Percentiles rank a stretch among this genome's conserved stretches.
These are phyloP conservation scores for Clarias batrachus DNA, from an alignment of 2,113 vertebrate genomes.

Conservation along the genomic window DNA sequence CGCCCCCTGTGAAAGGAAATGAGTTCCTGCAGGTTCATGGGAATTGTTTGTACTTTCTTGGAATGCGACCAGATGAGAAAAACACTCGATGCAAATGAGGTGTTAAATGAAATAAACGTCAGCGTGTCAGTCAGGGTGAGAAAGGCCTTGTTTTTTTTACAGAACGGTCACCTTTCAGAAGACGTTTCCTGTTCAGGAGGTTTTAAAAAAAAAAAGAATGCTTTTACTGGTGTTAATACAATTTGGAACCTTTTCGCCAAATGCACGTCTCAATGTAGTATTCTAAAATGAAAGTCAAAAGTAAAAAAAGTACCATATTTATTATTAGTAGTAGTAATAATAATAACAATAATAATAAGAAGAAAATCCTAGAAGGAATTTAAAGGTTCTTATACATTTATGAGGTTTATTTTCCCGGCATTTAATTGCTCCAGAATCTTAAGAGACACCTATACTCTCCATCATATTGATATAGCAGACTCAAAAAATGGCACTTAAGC, in stretches of 20 bases:
- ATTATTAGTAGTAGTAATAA: no score
- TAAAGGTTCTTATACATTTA: background rate
- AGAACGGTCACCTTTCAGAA: constrained; percentile 46
- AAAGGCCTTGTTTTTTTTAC: constrained; percentile 62
- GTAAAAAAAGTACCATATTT: background rate
- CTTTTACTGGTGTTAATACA: constrained; percentile 24
- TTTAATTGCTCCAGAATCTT: background rate
- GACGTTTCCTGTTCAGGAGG: constrained; percentile 51
- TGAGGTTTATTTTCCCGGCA: background rate
- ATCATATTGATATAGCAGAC: background rate
- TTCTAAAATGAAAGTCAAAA: background rate
- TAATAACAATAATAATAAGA: no score
- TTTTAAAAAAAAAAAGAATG: constrained; percentile 57
- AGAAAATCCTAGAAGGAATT: no score
- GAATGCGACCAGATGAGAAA: constrained; percentile 68
- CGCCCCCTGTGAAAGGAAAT: constrained; percentile 18
- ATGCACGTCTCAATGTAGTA: background rate
- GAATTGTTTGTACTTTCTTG: constrained; percentile 45
- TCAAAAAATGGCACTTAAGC: background rate
- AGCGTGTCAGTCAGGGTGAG: constrained; percentile 56
- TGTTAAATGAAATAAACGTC: constrained; percentile 75
- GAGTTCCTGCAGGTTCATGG: constrained; percentile 14
- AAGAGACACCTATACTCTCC: background rate
- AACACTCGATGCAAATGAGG: constrained; percentile 65
- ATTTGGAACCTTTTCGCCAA: no score